Evolutionary conservation across 2,113 vertebrate species (phyloP).

Genomic region (Peromyscus californicus): DNA sequence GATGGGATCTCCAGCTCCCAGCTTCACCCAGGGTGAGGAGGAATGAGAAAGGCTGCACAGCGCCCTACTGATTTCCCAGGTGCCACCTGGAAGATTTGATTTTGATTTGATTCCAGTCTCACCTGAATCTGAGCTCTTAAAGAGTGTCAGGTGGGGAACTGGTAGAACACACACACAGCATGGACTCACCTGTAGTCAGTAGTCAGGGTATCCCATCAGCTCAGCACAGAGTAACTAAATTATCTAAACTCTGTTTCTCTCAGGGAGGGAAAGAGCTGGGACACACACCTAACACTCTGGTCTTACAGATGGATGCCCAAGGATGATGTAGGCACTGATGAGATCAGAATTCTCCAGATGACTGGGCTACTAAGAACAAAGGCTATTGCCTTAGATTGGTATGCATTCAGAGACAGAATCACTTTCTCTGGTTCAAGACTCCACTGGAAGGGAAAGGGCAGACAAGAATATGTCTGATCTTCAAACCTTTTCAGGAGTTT

Average conservation of each 20-base stretch:
- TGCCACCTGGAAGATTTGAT: neutral
- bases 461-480: neutral
- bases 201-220: neutral
- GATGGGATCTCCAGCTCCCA: neutral
- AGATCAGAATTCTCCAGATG: neutral
- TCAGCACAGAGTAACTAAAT: neutral
- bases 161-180: neutral
- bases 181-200: neutral
- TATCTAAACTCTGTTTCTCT: neutral
- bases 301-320: neutral
- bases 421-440: neutral
- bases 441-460: neutral
- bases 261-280: neutral
- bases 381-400: neutral
- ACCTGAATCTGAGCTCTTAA: neutral
- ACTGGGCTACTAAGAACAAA: neutral
- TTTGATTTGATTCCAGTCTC: neutral
- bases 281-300: neutral
- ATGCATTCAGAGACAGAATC: neutral
- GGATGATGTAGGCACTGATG: neutral
- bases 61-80: neutral
- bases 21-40: neutral
- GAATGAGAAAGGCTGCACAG: neutral
- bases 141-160: neutral
- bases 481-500: neutral